These are phyloP conservation scores for Sinopyrophorus schimmeli DNA, from an alignment of 2,888 invertebrate species.

Conservation along the genomic window DNA sequence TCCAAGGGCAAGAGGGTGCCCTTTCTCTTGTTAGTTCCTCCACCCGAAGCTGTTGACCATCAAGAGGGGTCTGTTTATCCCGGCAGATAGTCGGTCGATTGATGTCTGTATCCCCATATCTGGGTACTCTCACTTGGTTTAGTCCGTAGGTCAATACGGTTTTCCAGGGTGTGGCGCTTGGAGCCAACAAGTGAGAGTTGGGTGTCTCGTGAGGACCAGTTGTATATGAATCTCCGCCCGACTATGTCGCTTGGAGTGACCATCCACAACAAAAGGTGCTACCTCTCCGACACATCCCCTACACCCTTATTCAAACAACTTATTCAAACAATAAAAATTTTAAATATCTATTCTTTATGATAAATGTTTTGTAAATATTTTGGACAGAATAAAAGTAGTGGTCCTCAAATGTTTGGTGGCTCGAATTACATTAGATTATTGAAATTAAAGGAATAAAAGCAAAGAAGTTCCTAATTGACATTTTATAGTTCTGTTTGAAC, in stretches of 20 bases:
- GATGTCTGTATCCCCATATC: conserved; percentile 18
- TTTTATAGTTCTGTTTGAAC: too few relatives aligned
- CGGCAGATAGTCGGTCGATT: conserved; percentile 11
- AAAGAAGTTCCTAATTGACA: too few relatives aligned
- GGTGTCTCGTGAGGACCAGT: conserved; percentile 22
- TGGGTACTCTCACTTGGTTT: conserved; percentile 22
- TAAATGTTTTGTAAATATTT: too few relatives aligned
- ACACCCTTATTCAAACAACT: too few relatives aligned
- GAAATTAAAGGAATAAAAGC: too few relatives aligned
- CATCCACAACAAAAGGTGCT: conserved; percentile 17
- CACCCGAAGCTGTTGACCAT: conserved; percentile 30
- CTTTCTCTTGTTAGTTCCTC: conserved; percentile 21
- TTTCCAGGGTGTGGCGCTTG: conserved; percentile 24
- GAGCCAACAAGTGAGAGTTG: conserved; percentile 25
- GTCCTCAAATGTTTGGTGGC: too few relatives aligned
- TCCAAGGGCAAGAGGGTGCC: conserved; percentile 19
- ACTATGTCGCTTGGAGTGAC: conserved; percentile 19
- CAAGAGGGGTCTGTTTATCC: conserved; percentile 28
- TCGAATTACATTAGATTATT: too few relatives aligned
- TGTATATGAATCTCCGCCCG: conserved; percentile 10
- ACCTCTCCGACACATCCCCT: conserved; percentile 16
- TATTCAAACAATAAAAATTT: too few relatives aligned
- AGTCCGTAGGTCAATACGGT: conserved; percentile 23
- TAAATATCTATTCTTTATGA: too few relatives aligned
- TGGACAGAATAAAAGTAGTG: too few relatives aligned